Evolutionary conservation across 2,797 vertebrate species (phyloP), one percentile per base, ranked within the genome.

Genomic region (Lacerta agilis): DNA sequence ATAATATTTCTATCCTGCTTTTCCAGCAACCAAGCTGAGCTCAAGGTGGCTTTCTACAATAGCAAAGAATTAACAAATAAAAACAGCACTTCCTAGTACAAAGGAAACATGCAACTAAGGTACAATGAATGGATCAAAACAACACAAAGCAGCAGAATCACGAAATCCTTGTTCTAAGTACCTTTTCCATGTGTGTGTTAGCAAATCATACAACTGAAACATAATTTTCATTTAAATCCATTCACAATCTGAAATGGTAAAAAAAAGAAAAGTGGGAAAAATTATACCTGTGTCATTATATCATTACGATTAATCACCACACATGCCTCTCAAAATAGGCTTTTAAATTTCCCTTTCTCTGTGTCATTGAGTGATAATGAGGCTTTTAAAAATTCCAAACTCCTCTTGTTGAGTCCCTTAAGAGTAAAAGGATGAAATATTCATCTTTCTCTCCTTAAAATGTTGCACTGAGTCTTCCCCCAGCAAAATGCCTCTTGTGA

Each of bases 371-470:
- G 17, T 49, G 78, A 85, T 85, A 81, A 89, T 76, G n/a, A 85
- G 75, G 78, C 78, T 85, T 85, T 81, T 67, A 81, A 75, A 75
- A 55, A 55, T 76, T n/a, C 43, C 58, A 85, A 89, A 76, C 41
- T 76, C 78, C 33, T 55, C 43, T 64, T 89, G 78, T 64, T 49
- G 75, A 85, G 71, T 81, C 78, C 79, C 78, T 55, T 85, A 81
- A 81, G 82, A 75, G 23, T 80, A 38, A 76, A 85, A 83, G 18
- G 41, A 89, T 89, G 58, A 89, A 85, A 89, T 89, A 89, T 89
- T 85, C 78, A 75, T 75, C 69, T 85, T 85, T 67, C 25, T 85
- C 41, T 45, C 83, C 58, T 36, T 80, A 72, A 84, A 85, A 73
- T 41, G 25, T 33, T 75, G 43, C 78, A 67, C 6, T 27, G 73